Base-by-base conservation (phyloP, 2,888 invertebrate genomes). In the Idaea biselata region DNA sequence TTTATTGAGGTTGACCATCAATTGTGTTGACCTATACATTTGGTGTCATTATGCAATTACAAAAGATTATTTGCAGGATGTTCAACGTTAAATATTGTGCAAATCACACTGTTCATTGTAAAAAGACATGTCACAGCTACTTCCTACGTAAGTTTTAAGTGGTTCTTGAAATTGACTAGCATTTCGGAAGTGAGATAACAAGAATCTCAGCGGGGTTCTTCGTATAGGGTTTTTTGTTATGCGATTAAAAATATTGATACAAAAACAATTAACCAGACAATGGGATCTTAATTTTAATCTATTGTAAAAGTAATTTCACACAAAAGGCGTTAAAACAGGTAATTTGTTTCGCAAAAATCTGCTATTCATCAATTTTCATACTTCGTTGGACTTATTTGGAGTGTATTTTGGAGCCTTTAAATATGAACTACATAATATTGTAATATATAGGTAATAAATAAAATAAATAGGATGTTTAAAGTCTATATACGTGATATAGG, bases 271-370 rank as follows among this genome's bases (percentile, higher is more conserved):
- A 44, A 14, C 3, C 8, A 11, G 44, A 44, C 14, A 44, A 44
- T 44, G 44, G 44, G 44, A 44, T 44, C 1, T 14, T 11, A 44
- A 44, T 78, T 79, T 78, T 75, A 78, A 82, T 82, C 81, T 82
- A 74, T 83, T 81, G 76, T 78, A 63, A 66, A 71, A 80, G 84
- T 81, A 70, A 77, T 82, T 83, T 76, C 62, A 68, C 68, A 86
- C 81, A 85, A 88, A 73, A 82, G 82, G 81, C 80, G 80, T 79
- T 76, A 83, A 82, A 85, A 78, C 73, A 74, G 75, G 70, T 77
- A 76, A 76, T 71, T 57, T 14, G 58, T 0, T 58, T 63, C 32
- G 69, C 73, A 61, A 69, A 70, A 72, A 67, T 58, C 54, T 60
- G 60, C 64, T 55, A 64, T 70, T 68, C 67, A 70, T 67, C 60